These are phyloP conservation scores for Malurus splendens DNA, from an alignment of 2,797 vertebrate species.

Conservation along the genomic window DNA sequence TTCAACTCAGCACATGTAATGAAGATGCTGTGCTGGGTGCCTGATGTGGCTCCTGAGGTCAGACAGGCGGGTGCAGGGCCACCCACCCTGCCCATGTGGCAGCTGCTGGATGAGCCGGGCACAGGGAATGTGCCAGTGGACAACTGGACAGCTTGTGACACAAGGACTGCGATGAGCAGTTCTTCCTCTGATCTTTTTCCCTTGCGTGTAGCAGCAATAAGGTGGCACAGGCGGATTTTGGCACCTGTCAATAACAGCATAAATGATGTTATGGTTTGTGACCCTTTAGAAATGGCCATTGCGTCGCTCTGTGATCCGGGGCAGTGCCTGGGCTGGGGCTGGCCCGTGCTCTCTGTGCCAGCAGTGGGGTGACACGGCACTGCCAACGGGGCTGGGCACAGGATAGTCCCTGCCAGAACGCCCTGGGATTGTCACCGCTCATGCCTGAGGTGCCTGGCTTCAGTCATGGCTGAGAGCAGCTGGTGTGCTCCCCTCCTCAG, in stretches of 20 bases:
- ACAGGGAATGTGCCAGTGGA: background rate
- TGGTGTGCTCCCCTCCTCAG: background rate
- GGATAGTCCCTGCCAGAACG: background rate
- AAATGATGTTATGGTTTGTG: background rate
- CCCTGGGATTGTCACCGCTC: background rate
- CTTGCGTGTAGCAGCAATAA: background rate
- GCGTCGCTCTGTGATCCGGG: accelerated
- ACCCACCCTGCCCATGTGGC: background rate
- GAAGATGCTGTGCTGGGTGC: background rate
- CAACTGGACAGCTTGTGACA: background rate
- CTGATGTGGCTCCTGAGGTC: background rate
- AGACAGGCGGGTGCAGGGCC: background rate
- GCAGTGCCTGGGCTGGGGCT: background rate
- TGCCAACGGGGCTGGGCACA: accelerated
- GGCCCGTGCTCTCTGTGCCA: background rate
- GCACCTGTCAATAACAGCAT: background rate
- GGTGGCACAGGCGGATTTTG: background rate
- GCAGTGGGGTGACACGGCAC: background rate
- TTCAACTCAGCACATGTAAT: background rate
- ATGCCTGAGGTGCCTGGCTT: background rate
- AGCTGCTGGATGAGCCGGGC: background rate
- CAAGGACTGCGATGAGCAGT: accelerated
- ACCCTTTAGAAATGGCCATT: background rate
- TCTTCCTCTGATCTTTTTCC: background rate
- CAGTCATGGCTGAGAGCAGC: background rate